A percentile compares a stretch with the other conserved stretches of the same genome.
Conservation (phyloP, 2,797 vertebrate species). For the Acanthopagrus latus region DNA sequence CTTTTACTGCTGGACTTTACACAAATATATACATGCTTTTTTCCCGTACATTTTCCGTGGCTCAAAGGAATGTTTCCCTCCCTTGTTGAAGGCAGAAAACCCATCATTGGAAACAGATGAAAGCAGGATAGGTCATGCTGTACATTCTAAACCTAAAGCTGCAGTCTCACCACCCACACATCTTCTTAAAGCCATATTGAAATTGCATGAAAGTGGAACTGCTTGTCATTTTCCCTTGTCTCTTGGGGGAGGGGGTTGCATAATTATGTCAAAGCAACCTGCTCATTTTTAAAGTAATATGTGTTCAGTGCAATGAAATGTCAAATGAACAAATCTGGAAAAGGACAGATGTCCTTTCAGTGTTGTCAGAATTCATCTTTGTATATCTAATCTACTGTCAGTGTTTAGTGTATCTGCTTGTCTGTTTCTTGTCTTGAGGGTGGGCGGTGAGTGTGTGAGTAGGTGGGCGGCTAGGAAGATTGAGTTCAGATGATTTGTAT, state of each 20-base stretch:
- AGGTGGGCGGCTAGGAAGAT: slow-evolving; percentile 38
- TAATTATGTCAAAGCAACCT: slow-evolving; percentile 74
- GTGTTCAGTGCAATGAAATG: slow-evolving; percentile 30
- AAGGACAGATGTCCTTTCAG: slow-evolving; percentile 15
- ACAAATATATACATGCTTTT: not conserved
- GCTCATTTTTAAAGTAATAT: slow-evolving; percentile 62
- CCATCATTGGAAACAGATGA: slow-evolving; percentile 78
- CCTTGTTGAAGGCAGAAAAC: slow-evolving; percentile 53
- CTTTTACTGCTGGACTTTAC: slow-evolving; percentile 15
- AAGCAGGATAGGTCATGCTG: slow-evolving; percentile 80
- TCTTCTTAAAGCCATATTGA: slow-evolving; percentile 83
- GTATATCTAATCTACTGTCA: slow-evolving; percentile 31
- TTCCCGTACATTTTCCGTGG: slow-evolving; percentile 1
- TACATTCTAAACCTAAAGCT: slow-evolving; percentile 79
- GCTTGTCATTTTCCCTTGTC: slow-evolving; percentile 74
- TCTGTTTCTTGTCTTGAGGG: slow-evolving; percentile 47
- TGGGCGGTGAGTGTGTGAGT: slow-evolving; percentile 35
- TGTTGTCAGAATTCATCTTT: slow-evolving; percentile 30
- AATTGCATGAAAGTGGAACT: slow-evolving; percentile 79
- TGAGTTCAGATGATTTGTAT: slow-evolving; percentile 45
- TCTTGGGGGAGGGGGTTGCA: slow-evolving; percentile 61
- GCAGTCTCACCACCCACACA: slow-evolving; percentile 83
- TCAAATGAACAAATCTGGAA: slow-evolving; percentile 41
- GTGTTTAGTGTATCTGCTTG: slow-evolving; percentile 38
- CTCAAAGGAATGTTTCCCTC: slow-evolving; percentile 43